Evolutionary conservation across 2,888 invertebrate species (phyloP), one percentile per base, ranked within the genome.

Genomic region (Tipula confusa): DNA sequence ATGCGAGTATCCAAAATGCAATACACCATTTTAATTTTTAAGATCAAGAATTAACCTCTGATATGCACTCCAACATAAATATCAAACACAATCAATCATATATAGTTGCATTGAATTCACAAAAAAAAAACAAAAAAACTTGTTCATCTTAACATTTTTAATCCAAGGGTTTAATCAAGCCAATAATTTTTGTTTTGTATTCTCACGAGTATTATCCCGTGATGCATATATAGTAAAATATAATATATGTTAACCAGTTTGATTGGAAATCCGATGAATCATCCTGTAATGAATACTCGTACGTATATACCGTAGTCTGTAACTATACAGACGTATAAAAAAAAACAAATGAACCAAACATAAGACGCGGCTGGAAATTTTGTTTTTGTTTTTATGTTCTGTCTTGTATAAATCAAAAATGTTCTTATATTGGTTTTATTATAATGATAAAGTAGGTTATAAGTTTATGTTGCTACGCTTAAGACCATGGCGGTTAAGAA

Each of bases 381-480:
- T 36, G 7, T 36, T 9, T 43, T 43, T 43, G n/a, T 38, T 38
- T n/a, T 64, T 9, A 64, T 64, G 64, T 24, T 64, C 9, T 64
- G 64, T 64, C 64, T 64, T 64, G n/a, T n/a, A 64, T 64, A 64
- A 64, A 64, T 64, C 64, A 64, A 64, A 64, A 18, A 18, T 64
- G 6, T 24, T 64, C 64, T 43, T 43, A 15, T 43, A 64, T 18
- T 64, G 24, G 24, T 64, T 64, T 24, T 64, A 43, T n/a, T n/a
- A n/a, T n/a, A 18, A 43, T 11, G 15, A 15, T 43, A 64, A 64
- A 64, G 64, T 64, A 64, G 64, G 64, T 64, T 64, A 64, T 64
- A 43, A 43, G 15, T 43, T 43, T 43, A 43, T 43, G 24, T n/a
- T n/a, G n/a, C n/a, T n/a, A 64, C 1, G 0, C 24, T 64, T 64